phyloP scores from a whole-genome alignment of 1,140 invertebrate genomes.

The Musca domestica region DNA sequence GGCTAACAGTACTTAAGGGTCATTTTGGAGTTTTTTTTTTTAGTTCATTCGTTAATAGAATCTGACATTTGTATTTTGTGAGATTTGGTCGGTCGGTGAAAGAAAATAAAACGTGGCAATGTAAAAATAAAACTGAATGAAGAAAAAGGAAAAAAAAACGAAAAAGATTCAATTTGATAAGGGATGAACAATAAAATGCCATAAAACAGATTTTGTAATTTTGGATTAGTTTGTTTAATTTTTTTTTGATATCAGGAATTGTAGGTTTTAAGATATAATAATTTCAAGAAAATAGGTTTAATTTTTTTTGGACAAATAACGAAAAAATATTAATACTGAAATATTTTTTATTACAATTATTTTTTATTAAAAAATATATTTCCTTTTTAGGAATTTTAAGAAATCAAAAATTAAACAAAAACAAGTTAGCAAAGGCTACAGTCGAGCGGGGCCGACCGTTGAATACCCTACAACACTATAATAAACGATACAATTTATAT shows the following conservation, averaged over 20 bases:
- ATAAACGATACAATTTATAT: no score
- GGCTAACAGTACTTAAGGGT: conserved; percentile 11
- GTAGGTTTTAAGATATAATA: neutral
- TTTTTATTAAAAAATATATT: no score
- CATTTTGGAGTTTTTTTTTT: conserved; percentile 16
- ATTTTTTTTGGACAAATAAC: neutral
- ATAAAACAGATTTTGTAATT: conserved; percentile 6
- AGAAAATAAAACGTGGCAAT: neutral
- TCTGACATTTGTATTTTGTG: conserved; percentile 18
- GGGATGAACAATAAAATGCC: neutral
- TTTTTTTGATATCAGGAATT: neutral
- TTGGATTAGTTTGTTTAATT: neutral
- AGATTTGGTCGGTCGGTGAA: conserved; percentile 1
- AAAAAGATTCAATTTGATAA: conserved; percentile 4
- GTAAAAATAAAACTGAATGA: neutral
- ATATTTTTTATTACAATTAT: no score
- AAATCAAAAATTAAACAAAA: no score
- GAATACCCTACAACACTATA: no score
- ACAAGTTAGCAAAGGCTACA: no score
- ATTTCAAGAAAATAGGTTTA: neutral
- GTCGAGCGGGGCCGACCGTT: no score
- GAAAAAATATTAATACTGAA: no score
- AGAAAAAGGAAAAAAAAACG: neutral
- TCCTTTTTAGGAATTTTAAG: no score
- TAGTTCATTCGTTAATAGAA: neutral